phyloP scores from a whole-genome alignment of 2,888 invertebrate species.

The Lithophane ornitopus region DNA sequence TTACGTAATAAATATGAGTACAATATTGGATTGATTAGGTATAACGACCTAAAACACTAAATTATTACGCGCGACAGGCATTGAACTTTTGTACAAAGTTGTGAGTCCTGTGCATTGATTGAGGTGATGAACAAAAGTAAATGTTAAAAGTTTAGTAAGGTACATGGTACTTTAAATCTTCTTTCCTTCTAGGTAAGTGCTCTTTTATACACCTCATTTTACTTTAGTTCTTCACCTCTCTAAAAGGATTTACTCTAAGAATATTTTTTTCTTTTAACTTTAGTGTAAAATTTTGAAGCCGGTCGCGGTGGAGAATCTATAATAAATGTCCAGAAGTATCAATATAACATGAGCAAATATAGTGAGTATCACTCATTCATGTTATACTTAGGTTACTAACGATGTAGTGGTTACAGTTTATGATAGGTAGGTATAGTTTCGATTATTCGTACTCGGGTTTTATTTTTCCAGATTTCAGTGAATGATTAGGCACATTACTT shows the following conservation, averaged over 20 bases:
- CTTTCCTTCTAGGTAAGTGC: slow-evolving; percentile 11
- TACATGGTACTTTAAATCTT: slow-evolving; percentile 4
- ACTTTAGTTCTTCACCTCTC: slow-evolving; percentile 68
- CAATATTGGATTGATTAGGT: neutral
- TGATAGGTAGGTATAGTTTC: slow-evolving; percentile 27
- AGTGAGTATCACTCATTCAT: slow-evolving; percentile 79
- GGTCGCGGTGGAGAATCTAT: slow-evolving; percentile 75
- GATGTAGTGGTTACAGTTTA: slow-evolving; percentile 5
- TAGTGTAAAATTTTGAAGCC: slow-evolving; percentile 81
- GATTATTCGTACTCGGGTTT: slow-evolving; percentile 25
- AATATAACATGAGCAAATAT: slow-evolving; percentile 73
- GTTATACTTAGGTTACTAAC: slow-evolving; percentile 44
- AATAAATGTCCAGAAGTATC: slow-evolving; percentile 66
- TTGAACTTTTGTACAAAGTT: slow-evolving; percentile 89
- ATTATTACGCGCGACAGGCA: slow-evolving; percentile 69
- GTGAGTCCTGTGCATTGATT: slow-evolving; percentile 71
- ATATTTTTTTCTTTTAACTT: slow-evolving; percentile 79
- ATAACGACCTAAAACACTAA: neutral
- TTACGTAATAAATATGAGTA: slow-evolving; percentile 52
- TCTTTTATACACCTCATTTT: slow-evolving; percentile 12
- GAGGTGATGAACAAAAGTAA: slow-evolving; percentile 67
- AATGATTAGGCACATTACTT: slow-evolving; percentile 17
- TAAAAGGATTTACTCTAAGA: slow-evolving; percentile 66
- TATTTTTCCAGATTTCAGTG: slow-evolving; percentile 33
- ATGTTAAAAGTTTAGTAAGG: slow-evolving; percentile 30